phyloP scores from a whole-genome alignment of 2,888 invertebrate genomes.

The Caenorhabditis angaria region DNA sequence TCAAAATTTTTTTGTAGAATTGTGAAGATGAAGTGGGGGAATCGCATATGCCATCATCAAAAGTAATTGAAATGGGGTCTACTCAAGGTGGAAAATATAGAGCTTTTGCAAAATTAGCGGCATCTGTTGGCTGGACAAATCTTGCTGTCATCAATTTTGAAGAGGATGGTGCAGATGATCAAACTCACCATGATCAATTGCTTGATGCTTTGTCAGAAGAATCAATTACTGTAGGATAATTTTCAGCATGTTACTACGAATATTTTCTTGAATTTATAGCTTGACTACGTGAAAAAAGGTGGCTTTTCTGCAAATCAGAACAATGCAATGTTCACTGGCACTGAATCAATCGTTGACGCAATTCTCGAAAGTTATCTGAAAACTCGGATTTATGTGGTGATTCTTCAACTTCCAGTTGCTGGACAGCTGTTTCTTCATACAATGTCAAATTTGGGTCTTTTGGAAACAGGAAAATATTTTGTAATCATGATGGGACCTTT shows the following conservation, averaged over 20 bases:
- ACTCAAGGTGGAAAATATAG: constrained; percentile 45
- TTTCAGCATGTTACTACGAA: neutral
- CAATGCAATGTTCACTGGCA: constrained; percentile 27
- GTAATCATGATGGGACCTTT: constrained; percentile 34
- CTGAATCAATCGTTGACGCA: constrained; percentile 23
- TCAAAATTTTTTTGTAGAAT: constrained; percentile 19
- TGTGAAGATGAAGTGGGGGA: constrained; percentile 43
- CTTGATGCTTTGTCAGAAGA: constrained; percentile 28
- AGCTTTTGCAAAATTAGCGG: constrained; percentile 38
- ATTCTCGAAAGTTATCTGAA: constrained; percentile 31
- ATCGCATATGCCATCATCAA: constrained; percentile 32
- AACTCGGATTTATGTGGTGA: constrained; percentile 34
- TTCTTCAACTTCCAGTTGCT: constrained; percentile 9
- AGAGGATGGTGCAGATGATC: constrained; percentile 28
- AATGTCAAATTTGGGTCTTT: constrained; percentile 30
- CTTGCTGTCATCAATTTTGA: constrained; percentile 41
- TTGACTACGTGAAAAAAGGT: constrained; percentile 38
- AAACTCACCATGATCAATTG: constrained; percentile 35
- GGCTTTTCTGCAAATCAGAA: constrained; percentile 22
- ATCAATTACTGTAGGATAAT: constrained; percentile 20
- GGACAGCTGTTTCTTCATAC: constrained; percentile 27
- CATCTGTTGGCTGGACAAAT: constrained; percentile 40
- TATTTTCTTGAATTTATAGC: constrained; percentile 17
- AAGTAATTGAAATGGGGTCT: constrained; percentile 26
- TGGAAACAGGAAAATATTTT: constrained; percentile 44